Evolutionary conservation across 2,797 vertebrate species (phyloP).

Genomic region (Poecile montanus): DNA sequence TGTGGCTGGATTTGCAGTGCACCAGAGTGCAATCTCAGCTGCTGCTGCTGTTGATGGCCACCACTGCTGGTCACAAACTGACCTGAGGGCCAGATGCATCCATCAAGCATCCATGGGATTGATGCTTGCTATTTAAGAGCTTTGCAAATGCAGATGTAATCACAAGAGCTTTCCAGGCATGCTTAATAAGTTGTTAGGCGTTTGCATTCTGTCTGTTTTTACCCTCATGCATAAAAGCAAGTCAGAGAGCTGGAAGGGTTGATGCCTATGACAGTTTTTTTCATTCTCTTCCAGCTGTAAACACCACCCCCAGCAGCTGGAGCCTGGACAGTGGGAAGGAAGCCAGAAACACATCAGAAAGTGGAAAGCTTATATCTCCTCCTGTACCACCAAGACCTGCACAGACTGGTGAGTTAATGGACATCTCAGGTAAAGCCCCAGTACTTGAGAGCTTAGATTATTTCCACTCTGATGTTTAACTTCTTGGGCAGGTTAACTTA

Average conservation of each 20-base stretch:
- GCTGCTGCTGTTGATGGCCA: neutral
- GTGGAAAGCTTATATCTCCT: slow-evolving; percentile 89
- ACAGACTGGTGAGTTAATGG: slow-evolving; percentile 86
- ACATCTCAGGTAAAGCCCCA: neutral
- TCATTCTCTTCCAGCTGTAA: slow-evolving; percentile 85
- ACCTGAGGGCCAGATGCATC: neutral
- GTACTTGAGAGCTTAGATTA: neutral
- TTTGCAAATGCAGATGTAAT: slow-evolving; percentile 8
- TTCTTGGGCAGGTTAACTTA: neutral
- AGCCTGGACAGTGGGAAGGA: slow-evolving; percentile 96
- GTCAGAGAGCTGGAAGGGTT: neutral
- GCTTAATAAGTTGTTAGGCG: neutral
- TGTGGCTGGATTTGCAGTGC: neutral
- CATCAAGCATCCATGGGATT: neutral
- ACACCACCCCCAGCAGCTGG: slow-evolving; percentile 93
- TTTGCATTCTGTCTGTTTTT: neutral
- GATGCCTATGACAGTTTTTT: slow-evolving; percentile 32
- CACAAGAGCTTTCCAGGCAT: neutral
- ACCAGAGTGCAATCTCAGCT: neutral
- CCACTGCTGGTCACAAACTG: neutral
- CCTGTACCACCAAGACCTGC: slow-evolving; percentile 94
- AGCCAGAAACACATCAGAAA: slow-evolving; percentile 85
- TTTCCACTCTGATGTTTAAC: slow-evolving; percentile 27
- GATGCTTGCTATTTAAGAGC: neutral
- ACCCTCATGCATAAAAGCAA: neutral